Conservation (phyloP, 2,797 vertebrate species). For the Mormyrops boulengeri region DNA sequence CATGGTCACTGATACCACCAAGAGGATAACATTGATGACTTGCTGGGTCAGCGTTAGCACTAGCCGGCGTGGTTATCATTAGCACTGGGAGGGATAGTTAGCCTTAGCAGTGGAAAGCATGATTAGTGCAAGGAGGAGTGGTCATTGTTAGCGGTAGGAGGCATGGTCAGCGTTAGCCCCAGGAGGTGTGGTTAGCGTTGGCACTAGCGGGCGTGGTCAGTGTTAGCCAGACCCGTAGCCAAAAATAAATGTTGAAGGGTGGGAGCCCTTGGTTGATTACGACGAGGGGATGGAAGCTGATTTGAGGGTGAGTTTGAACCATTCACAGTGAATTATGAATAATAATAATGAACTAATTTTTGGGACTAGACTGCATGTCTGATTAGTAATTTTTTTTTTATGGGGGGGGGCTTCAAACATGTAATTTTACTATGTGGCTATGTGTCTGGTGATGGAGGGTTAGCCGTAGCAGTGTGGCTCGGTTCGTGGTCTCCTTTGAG, state of each 20-base stretch:
- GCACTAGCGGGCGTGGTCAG: background rate
- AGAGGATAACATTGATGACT: background rate
- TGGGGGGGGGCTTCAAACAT: background rate
- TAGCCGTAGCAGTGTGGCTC: background rate
- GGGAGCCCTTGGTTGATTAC: background rate
- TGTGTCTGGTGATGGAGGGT: background rate
- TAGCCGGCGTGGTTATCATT: background rate
- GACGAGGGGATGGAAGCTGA: background rate
- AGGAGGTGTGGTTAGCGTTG: background rate
- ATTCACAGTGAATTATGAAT: background rate
- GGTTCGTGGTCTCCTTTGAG: constrained; percentile 45
- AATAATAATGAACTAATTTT: background rate
- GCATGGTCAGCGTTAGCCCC: background rate
- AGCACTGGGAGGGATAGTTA: background rate
- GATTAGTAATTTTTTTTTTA: background rate
- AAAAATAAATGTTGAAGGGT: background rate
- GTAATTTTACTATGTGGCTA: background rate
- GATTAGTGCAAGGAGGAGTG: background rate
- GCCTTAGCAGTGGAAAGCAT: background rate
- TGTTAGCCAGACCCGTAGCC: background rate
- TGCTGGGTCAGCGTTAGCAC: background rate
- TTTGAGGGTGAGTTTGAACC: background rate
- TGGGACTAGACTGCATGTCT: background rate
- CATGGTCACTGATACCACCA: background rate
- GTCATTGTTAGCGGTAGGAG: background rate